These are phyloP conservation scores for Bovichtus variegatus DNA, from an alignment of 2,797 vertebrate genomes.

Conservation along the genomic window DNA sequence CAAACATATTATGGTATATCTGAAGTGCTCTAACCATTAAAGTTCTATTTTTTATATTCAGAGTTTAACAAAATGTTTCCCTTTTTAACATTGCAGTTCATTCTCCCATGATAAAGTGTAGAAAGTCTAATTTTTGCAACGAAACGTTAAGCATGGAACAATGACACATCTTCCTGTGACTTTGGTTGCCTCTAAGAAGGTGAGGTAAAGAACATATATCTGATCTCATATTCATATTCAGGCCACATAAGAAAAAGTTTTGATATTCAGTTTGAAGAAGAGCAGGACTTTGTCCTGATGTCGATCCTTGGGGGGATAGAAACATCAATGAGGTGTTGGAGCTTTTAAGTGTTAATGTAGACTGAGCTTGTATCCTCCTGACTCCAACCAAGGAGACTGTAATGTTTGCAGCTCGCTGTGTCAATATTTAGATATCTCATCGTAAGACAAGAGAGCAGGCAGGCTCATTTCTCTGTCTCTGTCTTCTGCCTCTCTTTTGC, in stretches of 20 bases:
- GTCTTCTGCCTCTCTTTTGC: constrained; percentile 10
- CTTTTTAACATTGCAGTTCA: neutral
- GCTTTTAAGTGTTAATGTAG: constrained; percentile 68
- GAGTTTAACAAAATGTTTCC: neutral
- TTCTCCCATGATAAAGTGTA: neutral
- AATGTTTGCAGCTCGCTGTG: constrained; percentile 48
- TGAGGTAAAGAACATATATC: constrained; percentile 23
- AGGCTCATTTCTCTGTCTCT: constrained; percentile 13
- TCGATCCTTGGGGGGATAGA: constrained; percentile 44
- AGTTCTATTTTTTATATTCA: too few relatives aligned
- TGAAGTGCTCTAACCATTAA: too few relatives aligned
- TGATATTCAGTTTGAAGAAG: constrained; percentile 67
- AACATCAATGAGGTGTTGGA: constrained; percentile 66
- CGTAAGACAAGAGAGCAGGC: constrained; percentile 38
- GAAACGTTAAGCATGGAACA: constrained; percentile 11
- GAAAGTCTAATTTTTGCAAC: constrained; percentile 11
- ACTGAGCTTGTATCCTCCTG: constrained; percentile 44
- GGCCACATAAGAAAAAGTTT: constrained; percentile 38
- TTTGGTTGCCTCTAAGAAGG: constrained; percentile 16
- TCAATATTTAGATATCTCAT: constrained; percentile 58
- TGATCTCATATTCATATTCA: constrained; percentile 56
- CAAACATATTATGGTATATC: too few relatives aligned
- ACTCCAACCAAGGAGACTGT: constrained; percentile 56
- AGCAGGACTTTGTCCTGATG: constrained; percentile 60
- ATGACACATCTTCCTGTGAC: constrained; percentile 1